phyloP scores from a whole-genome alignment of 2,888 invertebrate species.

The Watsonalla binaria region DNA sequence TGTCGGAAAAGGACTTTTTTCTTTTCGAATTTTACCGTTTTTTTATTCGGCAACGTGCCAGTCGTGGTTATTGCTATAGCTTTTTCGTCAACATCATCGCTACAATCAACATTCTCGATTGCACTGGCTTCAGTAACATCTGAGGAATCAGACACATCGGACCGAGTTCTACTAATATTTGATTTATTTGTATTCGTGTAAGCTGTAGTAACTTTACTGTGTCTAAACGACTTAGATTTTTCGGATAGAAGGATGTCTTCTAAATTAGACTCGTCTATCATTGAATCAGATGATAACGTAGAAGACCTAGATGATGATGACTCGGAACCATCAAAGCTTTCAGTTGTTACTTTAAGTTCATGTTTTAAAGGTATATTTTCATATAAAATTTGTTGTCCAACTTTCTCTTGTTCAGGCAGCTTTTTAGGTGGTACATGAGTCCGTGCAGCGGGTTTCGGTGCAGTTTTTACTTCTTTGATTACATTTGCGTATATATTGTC shows the following conservation, averaged over 20 bases:
- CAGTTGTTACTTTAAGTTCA: conserved; percentile 39
- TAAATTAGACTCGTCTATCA: conserved; percentile 67
- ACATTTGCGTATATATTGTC: conserved; percentile 62
- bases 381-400: conserved; percentile 45
- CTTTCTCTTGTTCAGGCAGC: conserved; percentile 28
- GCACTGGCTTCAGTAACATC: conserved; percentile 64
- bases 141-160: conserved; percentile 58
- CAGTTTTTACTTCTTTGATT: conserved; percentile 29
- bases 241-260: conserved; percentile 69
- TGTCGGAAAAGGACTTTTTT: conserved; percentile 69
- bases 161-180: conserved; percentile 46
- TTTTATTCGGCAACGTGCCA: conserved; percentile 64
- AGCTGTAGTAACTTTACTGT: conserved; percentile 34
- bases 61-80: conserved; percentile 60
- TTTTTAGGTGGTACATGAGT: conserved; percentile 51
- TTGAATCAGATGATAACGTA: conserved; percentile 61
- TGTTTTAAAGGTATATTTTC: conserved; percentile 53
- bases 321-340: conserved; percentile 24
- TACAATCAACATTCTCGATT: conserved; percentile 70
- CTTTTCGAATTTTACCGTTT: conserved; percentile 35
- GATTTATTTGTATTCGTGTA: conserved; percentile 38
- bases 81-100: conserved; percentile 46
- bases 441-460: conserved; percentile 61
- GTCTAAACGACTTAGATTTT: conserved; percentile 70
- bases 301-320: conserved; percentile 52